Evolutionary conservation across 1,140 invertebrate species (phyloP), one percentile per base, ranked within the genome.

Genomic region (Hesperophylax magnus): DNA sequence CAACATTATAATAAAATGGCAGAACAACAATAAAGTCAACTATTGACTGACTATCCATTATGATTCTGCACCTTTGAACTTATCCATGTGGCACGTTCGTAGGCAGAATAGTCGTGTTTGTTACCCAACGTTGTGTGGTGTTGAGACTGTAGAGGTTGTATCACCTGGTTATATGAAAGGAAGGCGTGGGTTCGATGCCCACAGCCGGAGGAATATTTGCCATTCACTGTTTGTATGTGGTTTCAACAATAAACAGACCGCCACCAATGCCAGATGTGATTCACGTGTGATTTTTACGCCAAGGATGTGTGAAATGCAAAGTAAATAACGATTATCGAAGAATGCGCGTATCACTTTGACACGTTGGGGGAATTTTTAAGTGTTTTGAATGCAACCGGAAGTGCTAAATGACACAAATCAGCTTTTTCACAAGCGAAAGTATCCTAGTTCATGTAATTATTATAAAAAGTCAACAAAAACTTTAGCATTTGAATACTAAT

Each of bases 201-300:
- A 72, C 69, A 72, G 22, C 47, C 18, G 69, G 31, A 22, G 63
- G 47, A 22, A 52, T 72, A 54, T 72, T 72, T 54, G 52, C 69
- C 69, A 72, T 72, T 72, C 69, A 72, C 47, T 72, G 69, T 72
- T 72, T 54, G 69, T 27, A 53, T 72, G 56, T 52, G 69, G 47
- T 22, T 53, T 24, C 69, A 56, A 72, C 69, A 54, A 72, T 53
- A 72, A 72, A 72, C 52, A 72, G 47, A 72, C 47, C 20, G 52
- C 69, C 69, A 52, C 69, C 69, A 53, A 54, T 53, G 52, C 69
- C 69, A 72, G 69, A 52, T 72, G 69, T 72, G 69, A 72, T 72
- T 72, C 69, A 72, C 69, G 69, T 53, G 69, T 27, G 20, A 7
- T 72, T 54, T 72, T 72, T 72, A 27, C 47, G 14, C 22, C 69